Evolutionary conservation across 1,140 invertebrate genomes (phyloP).

Genomic region (Neuroterus valhalla): DNA sequence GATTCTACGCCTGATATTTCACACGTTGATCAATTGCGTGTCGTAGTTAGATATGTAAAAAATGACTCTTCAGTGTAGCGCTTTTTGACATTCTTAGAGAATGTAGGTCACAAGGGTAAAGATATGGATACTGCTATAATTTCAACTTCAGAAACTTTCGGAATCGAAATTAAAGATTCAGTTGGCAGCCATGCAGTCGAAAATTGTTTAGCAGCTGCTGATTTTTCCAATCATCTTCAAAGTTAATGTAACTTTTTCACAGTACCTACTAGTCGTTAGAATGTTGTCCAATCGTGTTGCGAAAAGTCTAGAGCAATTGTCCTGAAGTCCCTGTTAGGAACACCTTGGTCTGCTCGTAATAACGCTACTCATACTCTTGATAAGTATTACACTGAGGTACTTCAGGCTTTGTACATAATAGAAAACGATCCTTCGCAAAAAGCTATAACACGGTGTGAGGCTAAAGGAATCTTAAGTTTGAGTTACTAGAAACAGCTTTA

Average conservation of each 20-base stretch:
- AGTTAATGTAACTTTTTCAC: conserved; percentile 47
- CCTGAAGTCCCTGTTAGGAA: conserved; percentile 37
- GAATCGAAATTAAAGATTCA: conserved; percentile 32
- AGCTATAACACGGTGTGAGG: conserved; percentile 36
- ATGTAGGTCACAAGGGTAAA: conserved; percentile 51
- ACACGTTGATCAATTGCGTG: conserved; percentile 61
- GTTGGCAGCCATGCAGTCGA: no score
- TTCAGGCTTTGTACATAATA: conserved; percentile 33
- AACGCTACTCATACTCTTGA: conserved; percentile 35
- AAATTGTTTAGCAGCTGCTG: no score
- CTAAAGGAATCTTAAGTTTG: conserved; percentile 27
- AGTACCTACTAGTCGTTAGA: conserved; percentile 45
- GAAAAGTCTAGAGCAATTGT: neutral
- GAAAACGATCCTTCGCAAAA: conserved; percentile 24
- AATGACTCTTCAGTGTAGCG: conserved; percentile 47
- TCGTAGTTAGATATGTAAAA: conserved; percentile 54
- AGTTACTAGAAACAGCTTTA: conserved; percentile 31
- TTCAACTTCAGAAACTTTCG: neutral
- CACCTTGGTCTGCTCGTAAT: conserved; percentile 40
- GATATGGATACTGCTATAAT: conserved; percentile 43
- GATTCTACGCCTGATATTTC: conserved; percentile 67
- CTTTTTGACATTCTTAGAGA: conserved; percentile 51
- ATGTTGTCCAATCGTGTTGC: conserved; percentile 26
- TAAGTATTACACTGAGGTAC: conserved; percentile 31
- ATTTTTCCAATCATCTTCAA: conserved; percentile 26